These are phyloP conservation scores for Lepus europaeus DNA, from an alignment of 2,113 vertebrate species.

Conservation along the genomic window DNA sequence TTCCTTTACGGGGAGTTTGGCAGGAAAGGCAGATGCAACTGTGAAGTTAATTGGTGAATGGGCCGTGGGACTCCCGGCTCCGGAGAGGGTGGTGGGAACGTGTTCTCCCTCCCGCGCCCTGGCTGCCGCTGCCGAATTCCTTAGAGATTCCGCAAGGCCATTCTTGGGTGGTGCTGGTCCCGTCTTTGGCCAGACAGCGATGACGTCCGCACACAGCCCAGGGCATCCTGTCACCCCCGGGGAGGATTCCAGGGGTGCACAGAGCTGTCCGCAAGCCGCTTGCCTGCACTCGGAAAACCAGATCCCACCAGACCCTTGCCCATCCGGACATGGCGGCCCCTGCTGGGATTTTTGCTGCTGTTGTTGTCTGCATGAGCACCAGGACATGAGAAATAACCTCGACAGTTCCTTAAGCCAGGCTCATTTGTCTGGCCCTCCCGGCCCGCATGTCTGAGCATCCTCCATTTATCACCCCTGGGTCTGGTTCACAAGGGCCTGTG, in stretches of 20 bases:
- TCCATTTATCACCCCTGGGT: background rate
- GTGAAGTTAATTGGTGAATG: constrained; percentile 80
- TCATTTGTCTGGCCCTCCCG: background rate
- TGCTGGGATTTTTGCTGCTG: background rate
- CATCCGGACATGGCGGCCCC: background rate
- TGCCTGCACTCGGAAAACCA: constrained; percentile 19
- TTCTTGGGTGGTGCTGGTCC: constrained; percentile 68
- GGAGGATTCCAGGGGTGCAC: constrained; percentile 63
- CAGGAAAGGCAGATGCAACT: constrained; percentile 76
- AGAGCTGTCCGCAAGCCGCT: constrained; percentile 52
- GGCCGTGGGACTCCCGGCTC: constrained; percentile 46
- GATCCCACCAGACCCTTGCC: constrained; percentile 33
- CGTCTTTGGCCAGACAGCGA: constrained; percentile 74
- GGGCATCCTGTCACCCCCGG: constrained; percentile 43
- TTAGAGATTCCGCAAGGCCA: constrained; percentile 76
- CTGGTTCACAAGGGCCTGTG: background rate
- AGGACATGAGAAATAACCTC: background rate
- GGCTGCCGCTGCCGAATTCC: constrained; percentile 26
- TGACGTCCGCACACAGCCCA: constrained; percentile 80
- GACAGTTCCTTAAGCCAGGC: background rate
- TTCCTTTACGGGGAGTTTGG: constrained; percentile 81
- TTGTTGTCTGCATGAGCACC: background rate
- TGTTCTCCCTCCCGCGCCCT: background rate
- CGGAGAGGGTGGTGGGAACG: background rate
- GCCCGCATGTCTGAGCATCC: background rate